Conservation (phyloP, 2,113 vertebrate species). For the Dasyurus viverrinus region DNA sequence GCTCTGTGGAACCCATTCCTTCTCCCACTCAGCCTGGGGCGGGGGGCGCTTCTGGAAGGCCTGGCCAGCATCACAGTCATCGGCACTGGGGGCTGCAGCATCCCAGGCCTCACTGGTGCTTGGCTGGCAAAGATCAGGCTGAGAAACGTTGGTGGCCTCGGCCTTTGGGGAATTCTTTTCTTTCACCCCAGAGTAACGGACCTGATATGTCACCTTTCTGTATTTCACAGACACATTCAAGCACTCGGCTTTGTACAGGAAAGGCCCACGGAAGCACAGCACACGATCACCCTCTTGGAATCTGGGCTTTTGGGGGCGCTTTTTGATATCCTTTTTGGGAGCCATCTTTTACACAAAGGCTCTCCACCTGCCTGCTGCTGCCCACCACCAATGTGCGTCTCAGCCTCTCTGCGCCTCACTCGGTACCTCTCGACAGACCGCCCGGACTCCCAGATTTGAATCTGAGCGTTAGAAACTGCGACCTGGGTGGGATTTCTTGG, state of each 20-base stretch:
- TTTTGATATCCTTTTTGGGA: neutral
- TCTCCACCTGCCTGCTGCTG: neutral
- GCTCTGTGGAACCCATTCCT: constrained; percentile 80
- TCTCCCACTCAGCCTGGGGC: constrained; percentile 8
- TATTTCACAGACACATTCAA: constrained; percentile 43
- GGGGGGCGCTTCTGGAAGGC: neutral
- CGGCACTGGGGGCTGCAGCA: accelerated
- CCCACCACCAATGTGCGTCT: neutral
- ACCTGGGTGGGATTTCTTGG: neutral
- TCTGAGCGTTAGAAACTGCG: neutral
- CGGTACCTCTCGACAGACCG: neutral
- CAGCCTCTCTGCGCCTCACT: neutral
- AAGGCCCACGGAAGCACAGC: neutral
- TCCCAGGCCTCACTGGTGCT: neutral
- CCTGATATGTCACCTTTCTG: constrained; percentile 70
- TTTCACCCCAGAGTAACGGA: constrained; percentile 76
- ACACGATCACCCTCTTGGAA: neutral
- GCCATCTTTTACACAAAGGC: neutral
- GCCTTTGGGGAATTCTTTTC: constrained; percentile 27
- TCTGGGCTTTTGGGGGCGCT: neutral
- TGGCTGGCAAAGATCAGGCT: too few species aligned
- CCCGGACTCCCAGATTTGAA: neutral
- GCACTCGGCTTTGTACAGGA: neutral
- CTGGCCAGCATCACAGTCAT: neutral
- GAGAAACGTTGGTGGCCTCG: accelerated